Evolutionary conservation across 2,113 vertebrate genomes (phyloP).

Genomic region (Gymnarchus niloticus): DNA sequence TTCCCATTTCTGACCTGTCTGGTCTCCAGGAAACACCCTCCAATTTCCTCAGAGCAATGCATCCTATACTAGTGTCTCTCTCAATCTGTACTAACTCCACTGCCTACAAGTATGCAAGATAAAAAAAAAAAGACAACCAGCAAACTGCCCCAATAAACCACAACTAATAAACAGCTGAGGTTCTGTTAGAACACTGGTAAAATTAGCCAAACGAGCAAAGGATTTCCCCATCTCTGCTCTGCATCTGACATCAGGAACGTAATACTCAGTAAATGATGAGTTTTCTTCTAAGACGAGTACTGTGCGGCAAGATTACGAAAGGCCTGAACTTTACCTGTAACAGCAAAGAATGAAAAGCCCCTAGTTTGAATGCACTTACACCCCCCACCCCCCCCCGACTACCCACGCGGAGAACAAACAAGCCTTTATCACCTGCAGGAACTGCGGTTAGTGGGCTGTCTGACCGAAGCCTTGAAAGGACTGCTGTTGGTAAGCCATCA

Average conservation of each 20-base stretch:
- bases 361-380: not conserved
- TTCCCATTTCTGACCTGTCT: not conserved
- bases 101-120: not conserved
- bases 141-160: not conserved
- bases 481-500: constrained; percentile 35
- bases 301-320: not conserved
- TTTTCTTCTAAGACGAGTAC: not conserved
- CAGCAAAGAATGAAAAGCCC: not conserved
- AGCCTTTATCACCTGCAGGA: constrained; percentile 49
- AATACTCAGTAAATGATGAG: not conserved
- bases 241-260: not conserved
- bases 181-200: not conserved
- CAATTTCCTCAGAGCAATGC: not conserved
- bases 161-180: not conserved
- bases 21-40: not conserved
- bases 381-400: not conserved
- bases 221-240: not conserved
- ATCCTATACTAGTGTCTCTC: no score
- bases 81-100: not conserved
- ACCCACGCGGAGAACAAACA: constrained; percentile 37
- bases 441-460: not conserved
- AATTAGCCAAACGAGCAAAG: not conserved
- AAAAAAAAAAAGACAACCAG: not conserved
- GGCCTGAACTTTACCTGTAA: not conserved
- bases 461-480: not conserved